Conservation (phyloP, 1,140 invertebrate genomes). For the Atta colombica region DNA sequence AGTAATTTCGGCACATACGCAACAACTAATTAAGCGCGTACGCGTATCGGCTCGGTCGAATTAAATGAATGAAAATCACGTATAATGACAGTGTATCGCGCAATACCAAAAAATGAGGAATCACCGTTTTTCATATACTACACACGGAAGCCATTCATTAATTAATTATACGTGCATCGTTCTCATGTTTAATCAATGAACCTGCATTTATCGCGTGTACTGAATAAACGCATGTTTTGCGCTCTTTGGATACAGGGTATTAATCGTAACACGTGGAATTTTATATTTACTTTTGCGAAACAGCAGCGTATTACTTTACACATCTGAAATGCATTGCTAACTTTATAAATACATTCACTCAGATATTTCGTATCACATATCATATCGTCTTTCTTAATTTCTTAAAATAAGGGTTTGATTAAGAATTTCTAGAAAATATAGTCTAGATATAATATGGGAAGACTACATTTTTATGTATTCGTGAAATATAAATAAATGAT, state of each 20-base stretch:
- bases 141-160: conserved; percentile 62
- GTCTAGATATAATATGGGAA: neutral
- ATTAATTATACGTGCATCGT: conserved; percentile 63
- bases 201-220: conserved; percentile 59
- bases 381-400: neutral
- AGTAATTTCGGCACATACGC: conserved; percentile 60
- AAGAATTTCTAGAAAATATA: neutral
- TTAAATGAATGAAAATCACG: conserved; percentile 64
- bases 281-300: conserved; percentile 55
- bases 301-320: conserved; percentile 6
- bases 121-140: conserved; percentile 61
- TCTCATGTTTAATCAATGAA: conserved; percentile 65
- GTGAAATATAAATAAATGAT: neutral
- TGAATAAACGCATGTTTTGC: conserved; percentile 61
- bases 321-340: conserved; percentile 24
- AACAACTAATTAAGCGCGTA: conserved; percentile 62
- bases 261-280: conserved; percentile 65
- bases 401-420: neutral
- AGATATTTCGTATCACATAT: neutral
- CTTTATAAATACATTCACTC: neutral
- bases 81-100: conserved; percentile 64
- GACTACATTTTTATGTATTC: neutral
- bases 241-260: conserved; percentile 48
- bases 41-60: conserved; percentile 59
- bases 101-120: conserved; percentile 63